Base-by-base conservation (phyloP, 1,140 invertebrate species). In the Fragariocoptes setiger region DNA sequence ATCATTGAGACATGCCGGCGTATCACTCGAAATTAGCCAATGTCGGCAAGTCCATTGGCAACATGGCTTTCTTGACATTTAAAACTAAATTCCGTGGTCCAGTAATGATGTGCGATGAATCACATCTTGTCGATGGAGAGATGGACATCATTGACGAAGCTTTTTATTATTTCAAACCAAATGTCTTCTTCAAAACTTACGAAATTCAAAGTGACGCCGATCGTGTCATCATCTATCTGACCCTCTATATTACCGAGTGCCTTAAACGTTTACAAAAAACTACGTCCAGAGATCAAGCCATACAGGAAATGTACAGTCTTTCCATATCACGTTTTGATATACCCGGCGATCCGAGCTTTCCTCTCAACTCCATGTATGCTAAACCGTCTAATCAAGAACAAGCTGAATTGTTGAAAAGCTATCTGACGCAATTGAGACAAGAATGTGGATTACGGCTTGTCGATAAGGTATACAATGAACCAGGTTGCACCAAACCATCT, bases 131-230 rank as follows among this genome's bases (percentile, higher is more conserved):
- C 39, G 21, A 60, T 14, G 65, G 63, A 42, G 71, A 77, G 19
- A 63, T 69, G 47, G 92, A 99, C 59, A 82, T 97, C 47, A 82
- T 99, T 48, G 90, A 99, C 63, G 92, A 97, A 66, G 76, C 86
- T 20, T 62, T 99, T 8, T 77, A 76, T 53, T 97, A 72, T 56
- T 99, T 99, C 57, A 94, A 90, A 64, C 85, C 92, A 2, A 97
- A 97, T 62, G 86, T 99, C 4, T 97, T 99, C 58, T 97, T 97
- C 56, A 71, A 85, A 48, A 94, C 83, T 36, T 97, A 92, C 59
- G 88, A 97, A 63, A 86, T 95, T 38, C 59, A 83, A 74, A 85
- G 73, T 52, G 80, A 90, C 58, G 71, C 82, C 17, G 88, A 95
- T 56, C 67, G 88, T 53, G 77, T 90, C 20, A 61, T 99, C 3